Percentiles rank a stretch among this genome's conserved stretches.
Evolutionary conservation across 1,140 invertebrate species (phyloP).

Genomic region (Pseudomyrmex pallidus): DNA sequence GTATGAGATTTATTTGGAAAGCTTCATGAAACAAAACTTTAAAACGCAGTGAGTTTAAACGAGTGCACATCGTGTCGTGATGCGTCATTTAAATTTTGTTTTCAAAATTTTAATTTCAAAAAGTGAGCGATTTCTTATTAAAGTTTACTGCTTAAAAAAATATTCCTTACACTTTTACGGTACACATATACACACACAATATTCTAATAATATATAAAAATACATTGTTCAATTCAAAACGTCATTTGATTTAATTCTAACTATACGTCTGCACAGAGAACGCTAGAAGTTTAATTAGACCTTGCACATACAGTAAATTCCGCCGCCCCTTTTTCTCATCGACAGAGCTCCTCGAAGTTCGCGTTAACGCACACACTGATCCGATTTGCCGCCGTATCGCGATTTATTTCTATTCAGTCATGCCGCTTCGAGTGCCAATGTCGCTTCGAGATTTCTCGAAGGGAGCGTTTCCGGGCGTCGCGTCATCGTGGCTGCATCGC

Average conservation of each 20-base stretch:
- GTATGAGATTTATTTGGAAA: constrained; percentile 43
- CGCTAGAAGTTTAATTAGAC: constrained; percentile 32
- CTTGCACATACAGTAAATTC: neutral
- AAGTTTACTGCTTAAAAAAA: neutral
- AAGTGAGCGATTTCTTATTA: neutral
- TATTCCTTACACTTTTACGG: neutral
- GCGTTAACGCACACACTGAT: neutral
- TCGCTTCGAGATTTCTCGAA: constrained; percentile 72
- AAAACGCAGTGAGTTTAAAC: neutral
- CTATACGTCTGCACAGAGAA: neutral
- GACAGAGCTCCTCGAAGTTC: neutral
- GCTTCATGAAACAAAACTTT: neutral
- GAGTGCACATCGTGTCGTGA: neutral
- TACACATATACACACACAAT: neutral
- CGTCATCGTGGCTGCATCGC: constrained; percentile 46
- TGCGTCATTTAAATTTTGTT: neutral
- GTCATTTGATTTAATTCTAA: constrained; percentile 1
- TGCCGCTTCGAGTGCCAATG: constrained; percentile 29
- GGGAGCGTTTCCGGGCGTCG: constrained; percentile 72
- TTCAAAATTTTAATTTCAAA: neutral
- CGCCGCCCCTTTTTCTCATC: neutral
- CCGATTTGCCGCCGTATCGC: constrained; percentile 20
- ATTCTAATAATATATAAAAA: neutral
- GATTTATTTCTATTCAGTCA: constrained; percentile 38
- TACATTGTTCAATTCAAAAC: constrained; percentile 5